Conservation (phyloP, 2,888 invertebrate species). For the Sinohyriopsis cumingii region DNA sequence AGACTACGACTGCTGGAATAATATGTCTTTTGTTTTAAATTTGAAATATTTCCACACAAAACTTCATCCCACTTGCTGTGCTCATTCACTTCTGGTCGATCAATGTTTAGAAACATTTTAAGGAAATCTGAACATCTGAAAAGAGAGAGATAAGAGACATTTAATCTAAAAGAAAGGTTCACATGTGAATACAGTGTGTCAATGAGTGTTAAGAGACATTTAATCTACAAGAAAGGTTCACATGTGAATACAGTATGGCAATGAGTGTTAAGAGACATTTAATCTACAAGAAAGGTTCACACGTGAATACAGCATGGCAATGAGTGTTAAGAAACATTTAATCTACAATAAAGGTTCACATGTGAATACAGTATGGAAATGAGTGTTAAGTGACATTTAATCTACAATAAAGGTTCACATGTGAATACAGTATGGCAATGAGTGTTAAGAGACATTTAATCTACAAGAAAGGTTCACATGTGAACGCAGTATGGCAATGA, state of each 20-base stretch:
- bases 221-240: not conserved
- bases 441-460: slow-evolving; percentile 2
- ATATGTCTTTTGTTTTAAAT: slow-evolving; percentile 59
- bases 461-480: not conserved
- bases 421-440: not conserved
- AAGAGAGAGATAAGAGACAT: slow-evolving; percentile 9
- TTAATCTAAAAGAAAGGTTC: not conserved
- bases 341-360: not conserved
- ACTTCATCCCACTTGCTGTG: slow-evolving; percentile 55
- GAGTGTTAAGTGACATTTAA: slow-evolving; percentile 2
- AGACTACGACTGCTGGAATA: slow-evolving; percentile 65
- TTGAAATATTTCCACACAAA: slow-evolving; percentile 65
- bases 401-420: not conserved
- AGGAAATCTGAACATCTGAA: slow-evolving; percentile 68
- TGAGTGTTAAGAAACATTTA: slow-evolving; percentile 2
- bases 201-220: not conserved
- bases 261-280: slow-evolving; percentile 2
- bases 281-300: not conserved
- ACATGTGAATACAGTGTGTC: no score
- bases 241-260: no score
- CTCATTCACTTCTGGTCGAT: slow-evolving; percentile 68
- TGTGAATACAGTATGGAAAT: no score
- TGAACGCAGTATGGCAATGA: no score
- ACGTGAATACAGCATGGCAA: no score
- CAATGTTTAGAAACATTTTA: slow-evolving; percentile 64